Conservation (phyloP, 1,140 invertebrate species). For the Pollicipes pollicipes region DNA sequence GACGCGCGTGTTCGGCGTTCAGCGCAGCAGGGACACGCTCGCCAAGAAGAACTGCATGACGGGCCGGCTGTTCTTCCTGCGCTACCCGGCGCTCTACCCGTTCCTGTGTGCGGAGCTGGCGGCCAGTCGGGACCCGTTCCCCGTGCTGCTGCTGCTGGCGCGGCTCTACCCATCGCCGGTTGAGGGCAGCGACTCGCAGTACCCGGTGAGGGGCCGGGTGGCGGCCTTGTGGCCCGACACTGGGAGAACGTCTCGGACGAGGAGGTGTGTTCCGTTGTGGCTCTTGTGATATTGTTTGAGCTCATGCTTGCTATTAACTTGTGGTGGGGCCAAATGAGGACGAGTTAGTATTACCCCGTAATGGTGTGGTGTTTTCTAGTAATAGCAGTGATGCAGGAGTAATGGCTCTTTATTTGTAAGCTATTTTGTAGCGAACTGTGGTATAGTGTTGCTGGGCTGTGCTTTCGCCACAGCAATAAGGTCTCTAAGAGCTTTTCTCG, state of each 20-base stretch:
- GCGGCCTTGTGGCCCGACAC: constrained; percentile 5
- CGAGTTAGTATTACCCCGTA: too few species aligned
- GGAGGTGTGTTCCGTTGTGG: too few species aligned
- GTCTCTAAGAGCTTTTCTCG: too few species aligned
- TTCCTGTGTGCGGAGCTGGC: constrained; percentile 51
- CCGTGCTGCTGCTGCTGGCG: constrained; percentile 56
- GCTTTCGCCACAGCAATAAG: too few species aligned
- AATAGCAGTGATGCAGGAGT: too few species aligned
- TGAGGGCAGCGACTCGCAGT: constrained; percentile 43
- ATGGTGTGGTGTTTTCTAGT: too few species aligned
- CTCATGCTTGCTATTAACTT: too few species aligned
- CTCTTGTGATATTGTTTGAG: too few species aligned
- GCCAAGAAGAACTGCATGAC: constrained; percentile 51
- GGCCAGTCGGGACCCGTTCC: constrained; percentile 40
- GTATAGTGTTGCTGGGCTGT: too few species aligned
- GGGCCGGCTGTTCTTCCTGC: constrained; percentile 59
- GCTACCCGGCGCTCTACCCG: constrained; percentile 55
- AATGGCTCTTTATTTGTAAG: too few species aligned
- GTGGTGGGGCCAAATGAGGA: too few species aligned
- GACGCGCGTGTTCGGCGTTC: constrained; percentile 75
- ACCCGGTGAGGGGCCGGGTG: constrained; percentile 33
- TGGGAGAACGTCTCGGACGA: constrained; percentile 10
- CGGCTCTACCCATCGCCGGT: constrained; percentile 53
- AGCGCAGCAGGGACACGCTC: constrained; percentile 47
- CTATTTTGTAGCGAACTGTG: too few species aligned